Evolutionary conservation across 2,113 vertebrate species (phyloP), one percentile per base, ranked within the genome.

Genomic region (Macquaria ambigua): DNA sequence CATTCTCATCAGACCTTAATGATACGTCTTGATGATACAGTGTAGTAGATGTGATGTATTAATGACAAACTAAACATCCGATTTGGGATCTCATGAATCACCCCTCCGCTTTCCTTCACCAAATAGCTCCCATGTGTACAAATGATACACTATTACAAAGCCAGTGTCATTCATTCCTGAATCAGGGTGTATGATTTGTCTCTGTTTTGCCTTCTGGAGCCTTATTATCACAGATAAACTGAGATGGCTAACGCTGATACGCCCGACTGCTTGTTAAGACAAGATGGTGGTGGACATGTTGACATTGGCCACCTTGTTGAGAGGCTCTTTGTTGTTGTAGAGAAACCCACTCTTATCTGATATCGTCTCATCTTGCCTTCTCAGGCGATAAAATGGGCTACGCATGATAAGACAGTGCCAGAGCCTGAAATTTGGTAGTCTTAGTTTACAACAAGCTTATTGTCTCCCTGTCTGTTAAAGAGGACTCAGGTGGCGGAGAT

Each of bases 211-310:
- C 61, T 53, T 70, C 67, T 16, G 74, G 74, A 81, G 73, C 52
- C 55, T 20, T 66, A 3, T 81, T 88, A 79, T 87, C 83, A n/a
- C 71, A 90, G 74, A 85, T 89, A 92, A 92, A 90, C 79, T 21
- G 58, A 92, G 90, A 94, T 89, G 75, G 74, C 74, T 23, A 62
- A 9, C 86, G 63, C 53, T 55, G 89, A 92, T 89, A 87, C 77
- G 72, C 58, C 69, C 3, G 66, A 48, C 74, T 63, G 72, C 64
- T 72, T 90, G 87, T 88, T 92, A 79, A 94, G 93, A 94, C 91
- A 93, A 79, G 85, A 90, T n/a, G 39, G 62, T 78, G 69, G 14
- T 62, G 67, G 73, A 81, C 86, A 77, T 80, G 92, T 81, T 81
- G 77, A 82, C 82, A 80, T 74, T 70, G 74, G 76, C 63, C 85